These are phyloP conservation scores for Xylocampa areola DNA, from an alignment of 2,888 invertebrate species.

Conservation along the genomic window DNA sequence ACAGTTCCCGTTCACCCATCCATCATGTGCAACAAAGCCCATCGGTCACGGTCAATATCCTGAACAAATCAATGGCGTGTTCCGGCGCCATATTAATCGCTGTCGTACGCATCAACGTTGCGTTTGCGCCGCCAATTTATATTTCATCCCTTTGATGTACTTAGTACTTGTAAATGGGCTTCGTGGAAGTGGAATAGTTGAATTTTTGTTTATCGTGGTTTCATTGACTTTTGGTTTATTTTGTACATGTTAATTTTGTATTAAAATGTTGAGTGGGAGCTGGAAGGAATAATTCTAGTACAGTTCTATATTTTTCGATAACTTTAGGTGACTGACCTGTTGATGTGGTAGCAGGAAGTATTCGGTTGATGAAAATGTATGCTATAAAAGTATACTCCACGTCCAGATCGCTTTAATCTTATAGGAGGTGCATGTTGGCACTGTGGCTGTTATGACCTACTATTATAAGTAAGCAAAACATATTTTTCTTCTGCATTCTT, in stretches of 20 bases:
- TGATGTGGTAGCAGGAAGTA: too few species aligned
- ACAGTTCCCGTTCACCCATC: slow-evolving; percentile 44
- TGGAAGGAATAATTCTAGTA: background rate
- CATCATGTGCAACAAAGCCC: slow-evolving; percentile 64
- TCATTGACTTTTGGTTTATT: slow-evolving; percentile 40
- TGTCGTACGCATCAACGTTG: slow-evolving; percentile 69
- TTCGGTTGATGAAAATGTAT: too few species aligned
- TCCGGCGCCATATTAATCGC: slow-evolving; percentile 79
- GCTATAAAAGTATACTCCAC: too few species aligned
- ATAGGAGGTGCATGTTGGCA: too few species aligned
- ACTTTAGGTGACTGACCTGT: too few species aligned
- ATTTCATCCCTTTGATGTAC: slow-evolving; percentile 78
- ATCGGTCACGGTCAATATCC: slow-evolving; percentile 76
- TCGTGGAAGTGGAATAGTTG: slow-evolving; percentile 63
- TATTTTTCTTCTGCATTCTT: too few species aligned
- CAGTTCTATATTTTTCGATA: background rate
- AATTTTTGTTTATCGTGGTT: slow-evolving; percentile 58
- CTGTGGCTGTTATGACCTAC: too few species aligned
- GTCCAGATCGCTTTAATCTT: too few species aligned
- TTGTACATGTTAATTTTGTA: slow-evolving; percentile 20
- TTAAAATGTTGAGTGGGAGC: background rate
- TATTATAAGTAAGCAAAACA: too few species aligned
- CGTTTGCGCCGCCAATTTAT: slow-evolving; percentile 73
- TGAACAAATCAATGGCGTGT: slow-evolving; percentile 56
- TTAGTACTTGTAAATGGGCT: slow-evolving; percentile 55